Conservation (phyloP, 2,888 invertebrate genomes). For the Tethea ocularis region DNA sequence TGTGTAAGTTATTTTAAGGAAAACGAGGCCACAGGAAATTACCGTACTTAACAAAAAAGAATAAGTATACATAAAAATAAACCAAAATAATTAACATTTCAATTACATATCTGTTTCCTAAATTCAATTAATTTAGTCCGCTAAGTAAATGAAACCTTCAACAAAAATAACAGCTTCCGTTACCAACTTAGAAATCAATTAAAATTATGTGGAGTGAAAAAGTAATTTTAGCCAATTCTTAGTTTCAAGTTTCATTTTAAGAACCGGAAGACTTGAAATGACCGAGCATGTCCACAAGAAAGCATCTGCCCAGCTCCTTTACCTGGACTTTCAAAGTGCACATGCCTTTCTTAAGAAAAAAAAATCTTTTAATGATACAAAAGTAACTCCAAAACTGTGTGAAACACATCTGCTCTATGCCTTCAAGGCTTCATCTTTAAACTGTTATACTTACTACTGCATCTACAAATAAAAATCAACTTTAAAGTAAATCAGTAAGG, state of each 20-base stretch:
- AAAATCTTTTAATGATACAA: constrained; percentile 76
- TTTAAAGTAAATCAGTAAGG: constrained; percentile 11
- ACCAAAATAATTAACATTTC: neutral
- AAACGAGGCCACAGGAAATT: neutral
- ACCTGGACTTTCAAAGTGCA: constrained; percentile 70
- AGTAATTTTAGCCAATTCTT: constrained; percentile 19
- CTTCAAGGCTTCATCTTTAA: constrained; percentile 32
- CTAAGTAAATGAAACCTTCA: neutral
- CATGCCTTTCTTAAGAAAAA: constrained; percentile 70
- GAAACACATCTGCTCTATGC: constrained; percentile 75
- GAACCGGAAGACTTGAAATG: constrained; percentile 49
- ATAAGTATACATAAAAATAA: no score
- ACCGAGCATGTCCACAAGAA: constrained; percentile 45
- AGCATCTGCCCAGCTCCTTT: constrained; percentile 65
- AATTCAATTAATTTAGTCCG: neutral
- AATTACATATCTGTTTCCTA: neutral
- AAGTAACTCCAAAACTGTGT: constrained; percentile 69
- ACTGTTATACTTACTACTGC: constrained; percentile 17
- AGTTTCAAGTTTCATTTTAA: constrained; percentile 21
- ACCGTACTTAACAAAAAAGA: neutral
- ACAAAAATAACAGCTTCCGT: neutral
- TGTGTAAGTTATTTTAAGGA: neutral
- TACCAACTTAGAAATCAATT: constrained; percentile 24
- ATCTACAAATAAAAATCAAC: constrained; percentile 28
- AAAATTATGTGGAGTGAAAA: constrained; percentile 17